A percentile compares a stretch with the other conserved stretches of the same genome.
phyloP scores from a whole-genome alignment of 2,113 vertebrate genomes.

The Sphyrna mokarran region DNA sequence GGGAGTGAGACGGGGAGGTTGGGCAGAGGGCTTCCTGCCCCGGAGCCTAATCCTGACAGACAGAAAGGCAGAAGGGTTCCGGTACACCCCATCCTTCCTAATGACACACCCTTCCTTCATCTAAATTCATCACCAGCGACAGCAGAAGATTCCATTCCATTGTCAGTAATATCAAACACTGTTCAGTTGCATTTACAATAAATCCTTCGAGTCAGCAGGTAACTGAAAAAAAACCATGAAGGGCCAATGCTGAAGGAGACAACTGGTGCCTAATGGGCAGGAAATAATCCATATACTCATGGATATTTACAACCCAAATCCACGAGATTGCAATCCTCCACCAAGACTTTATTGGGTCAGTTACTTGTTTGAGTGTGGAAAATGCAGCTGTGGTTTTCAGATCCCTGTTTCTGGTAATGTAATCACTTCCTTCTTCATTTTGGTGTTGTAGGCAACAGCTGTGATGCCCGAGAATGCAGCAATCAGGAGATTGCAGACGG shows the following conservation, averaged over 20 bases:
- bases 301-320: not conserved
- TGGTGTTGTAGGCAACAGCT: not conserved
- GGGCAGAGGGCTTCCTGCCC: too few species aligned
- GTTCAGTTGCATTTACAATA: not conserved
- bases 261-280: not conserved
- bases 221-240: constrained; percentile 37
- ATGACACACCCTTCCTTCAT: too few species aligned
- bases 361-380: not conserved
- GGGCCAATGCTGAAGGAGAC: not conserved
- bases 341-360: not conserved
- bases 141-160: too few species aligned
- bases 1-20: too few species aligned
- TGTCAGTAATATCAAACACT: not conserved
- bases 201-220: not conserved
- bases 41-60: too few species aligned
- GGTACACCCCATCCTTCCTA: too few species aligned
- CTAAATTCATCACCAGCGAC: too few species aligned
- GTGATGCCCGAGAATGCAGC: not conserved
- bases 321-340: not conserved
- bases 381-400: not conserved
- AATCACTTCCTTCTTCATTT: constrained; percentile 35
- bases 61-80: too few species aligned
- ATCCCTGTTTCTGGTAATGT: not conserved
- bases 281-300: not conserved
- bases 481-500: not conserved